These are phyloP conservation scores for Hydrophis major DNA, from an alignment of 2,797 vertebrate species.

Conservation along the genomic window DNA sequence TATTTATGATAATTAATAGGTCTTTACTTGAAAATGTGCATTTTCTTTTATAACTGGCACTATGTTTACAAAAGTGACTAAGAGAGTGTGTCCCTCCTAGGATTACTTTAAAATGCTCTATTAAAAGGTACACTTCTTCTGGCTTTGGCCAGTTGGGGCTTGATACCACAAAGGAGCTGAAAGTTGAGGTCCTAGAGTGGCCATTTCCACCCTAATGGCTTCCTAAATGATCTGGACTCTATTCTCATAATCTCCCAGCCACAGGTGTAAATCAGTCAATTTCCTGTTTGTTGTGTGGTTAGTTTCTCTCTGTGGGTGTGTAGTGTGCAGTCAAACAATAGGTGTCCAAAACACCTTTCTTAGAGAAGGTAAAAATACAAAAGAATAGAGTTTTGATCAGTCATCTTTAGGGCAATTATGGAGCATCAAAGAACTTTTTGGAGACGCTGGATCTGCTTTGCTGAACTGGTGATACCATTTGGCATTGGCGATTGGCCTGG, in stretches of 20 bases:
- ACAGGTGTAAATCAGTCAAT: neutral
- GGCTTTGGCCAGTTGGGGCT: neutral
- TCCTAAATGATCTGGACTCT: neutral
- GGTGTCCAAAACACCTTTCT: neutral
- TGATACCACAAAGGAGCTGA: neutral
- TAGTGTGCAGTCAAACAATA: neutral
- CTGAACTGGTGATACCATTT: neutral
- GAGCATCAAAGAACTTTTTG: neutral
- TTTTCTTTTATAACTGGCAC: slow-evolving; percentile 42
- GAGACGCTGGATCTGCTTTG: neutral
- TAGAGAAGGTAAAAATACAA: neutral
- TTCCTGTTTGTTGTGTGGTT: neutral
- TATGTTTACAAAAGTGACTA: slow-evolving; percentile 34
- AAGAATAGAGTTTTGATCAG: neutral
- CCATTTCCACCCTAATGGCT: neutral
- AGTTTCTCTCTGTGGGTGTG: neutral
- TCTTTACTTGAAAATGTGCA: slow-evolving; percentile 24
- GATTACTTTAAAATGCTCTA: neutral
- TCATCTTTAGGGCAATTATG: neutral
- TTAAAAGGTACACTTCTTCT: neutral
- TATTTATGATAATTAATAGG: slow-evolving; percentile 32
- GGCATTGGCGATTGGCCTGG: neutral
- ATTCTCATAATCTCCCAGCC: neutral
- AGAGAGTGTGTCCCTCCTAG: neutral
- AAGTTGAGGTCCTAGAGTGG: neutral